These are phyloP conservation scores for Halesus radiatus DNA, from an alignment of 1,140 invertebrate genomes.

Conservation along the genomic window DNA sequence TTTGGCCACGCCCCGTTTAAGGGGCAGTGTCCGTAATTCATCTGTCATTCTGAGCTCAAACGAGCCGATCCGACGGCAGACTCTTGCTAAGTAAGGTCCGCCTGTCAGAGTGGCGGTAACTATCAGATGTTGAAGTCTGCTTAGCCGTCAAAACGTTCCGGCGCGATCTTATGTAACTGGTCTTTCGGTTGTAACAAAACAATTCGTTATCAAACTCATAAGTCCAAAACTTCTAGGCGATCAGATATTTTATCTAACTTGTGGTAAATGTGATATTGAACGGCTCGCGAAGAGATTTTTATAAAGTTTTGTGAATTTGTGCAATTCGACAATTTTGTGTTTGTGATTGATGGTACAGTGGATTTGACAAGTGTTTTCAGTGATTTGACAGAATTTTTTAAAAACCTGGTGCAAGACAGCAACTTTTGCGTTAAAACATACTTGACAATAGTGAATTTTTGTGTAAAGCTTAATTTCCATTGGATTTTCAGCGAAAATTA, in stretches of 20 bases:
- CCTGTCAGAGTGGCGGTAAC: constrained; percentile 31
- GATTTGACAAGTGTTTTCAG: constrained; percentile 12
- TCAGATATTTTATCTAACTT: not conserved
- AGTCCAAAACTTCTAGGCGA: not conserved
- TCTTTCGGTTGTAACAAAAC: not conserved
- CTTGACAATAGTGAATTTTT: too few species aligned
- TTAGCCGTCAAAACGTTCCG: constrained; percentile 21
- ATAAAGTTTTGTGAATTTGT: not conserved
- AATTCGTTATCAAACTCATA: not conserved
- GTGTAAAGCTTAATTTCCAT: too few species aligned
- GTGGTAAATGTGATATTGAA: not conserved
- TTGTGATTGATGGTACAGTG: not conserved
- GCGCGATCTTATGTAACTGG: constrained; percentile 24
- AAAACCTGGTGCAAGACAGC: too few species aligned
- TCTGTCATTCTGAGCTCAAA: constrained; percentile 42
- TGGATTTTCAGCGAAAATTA: too few species aligned
- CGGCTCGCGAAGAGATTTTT: not conserved
- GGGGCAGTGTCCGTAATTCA: constrained; percentile 21
- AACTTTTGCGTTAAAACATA: too few species aligned
- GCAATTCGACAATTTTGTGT: not conserved
- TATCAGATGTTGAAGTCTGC: constrained; percentile 16
- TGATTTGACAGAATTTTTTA: not conserved
- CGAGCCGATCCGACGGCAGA: constrained; percentile 23
- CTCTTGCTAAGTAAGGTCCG: constrained; percentile 19
- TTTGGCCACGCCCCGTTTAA: not conserved